These are phyloP conservation scores for Ammospiza caudacuta DNA, from an alignment of 2,113 vertebrate genomes.

Conservation along the genomic window DNA sequence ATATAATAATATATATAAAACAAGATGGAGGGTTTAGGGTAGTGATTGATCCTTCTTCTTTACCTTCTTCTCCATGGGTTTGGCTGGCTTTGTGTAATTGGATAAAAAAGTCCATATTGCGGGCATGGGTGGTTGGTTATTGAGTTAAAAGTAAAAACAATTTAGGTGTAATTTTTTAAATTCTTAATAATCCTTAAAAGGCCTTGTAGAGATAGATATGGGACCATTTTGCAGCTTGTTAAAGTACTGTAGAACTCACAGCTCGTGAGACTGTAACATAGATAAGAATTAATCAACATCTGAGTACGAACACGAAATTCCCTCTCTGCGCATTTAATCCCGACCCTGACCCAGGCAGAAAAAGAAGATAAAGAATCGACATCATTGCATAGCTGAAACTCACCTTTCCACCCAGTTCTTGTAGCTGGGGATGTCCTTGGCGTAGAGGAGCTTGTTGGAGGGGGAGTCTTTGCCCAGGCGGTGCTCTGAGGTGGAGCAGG, in stretches of 20 bases:
- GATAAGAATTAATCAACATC: not conserved
- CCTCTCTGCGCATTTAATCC: not conserved
- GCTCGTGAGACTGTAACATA: not conserved
- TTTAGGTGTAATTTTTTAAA: not conserved
- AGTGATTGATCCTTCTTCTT: not conserved
- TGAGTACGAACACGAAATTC: not conserved
- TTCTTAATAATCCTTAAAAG: not conserved
- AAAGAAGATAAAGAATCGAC: not conserved
- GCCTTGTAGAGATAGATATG: not conserved
- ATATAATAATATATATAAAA: not conserved
- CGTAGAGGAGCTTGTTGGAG: conserved; percentile 97
- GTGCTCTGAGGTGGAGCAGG: conserved; percentile 97
- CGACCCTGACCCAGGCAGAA: not conserved
- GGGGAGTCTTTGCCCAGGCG: conserved; percentile 97
- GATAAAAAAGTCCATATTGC: fast-evolving
- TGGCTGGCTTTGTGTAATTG: not conserved
- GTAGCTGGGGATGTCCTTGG: conserved; percentile 99
- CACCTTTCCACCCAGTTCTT: conserved; percentile 99
- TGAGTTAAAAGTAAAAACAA: not conserved
- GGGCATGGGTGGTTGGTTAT: not conserved
- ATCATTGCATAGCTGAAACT: conserved; percentile 14
- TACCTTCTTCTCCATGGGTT: not conserved
- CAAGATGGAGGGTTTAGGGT: not conserved
- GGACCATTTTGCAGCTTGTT: not conserved
- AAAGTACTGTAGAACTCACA: not conserved